Percentiles rank a stretch among this genome's conserved stretches.
Conservation (phyloP, 2,888 invertebrate genomes). For the Mesopsocus fuscifrons region DNA sequence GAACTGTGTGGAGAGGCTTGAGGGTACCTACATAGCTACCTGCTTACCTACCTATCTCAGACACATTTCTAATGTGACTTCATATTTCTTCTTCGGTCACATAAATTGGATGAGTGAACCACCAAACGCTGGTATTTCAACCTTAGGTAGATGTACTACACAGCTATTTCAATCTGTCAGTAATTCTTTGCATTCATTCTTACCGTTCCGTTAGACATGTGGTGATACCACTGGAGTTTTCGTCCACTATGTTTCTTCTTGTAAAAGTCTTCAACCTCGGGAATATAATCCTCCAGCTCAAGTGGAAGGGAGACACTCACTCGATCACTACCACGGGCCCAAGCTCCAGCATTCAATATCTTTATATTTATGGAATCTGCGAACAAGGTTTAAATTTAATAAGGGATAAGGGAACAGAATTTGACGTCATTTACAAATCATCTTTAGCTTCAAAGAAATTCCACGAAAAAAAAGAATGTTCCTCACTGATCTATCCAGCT, state of each 20-base stretch:
- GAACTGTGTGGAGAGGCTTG: too few relatives aligned
- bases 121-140: too few relatives aligned
- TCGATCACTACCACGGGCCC: slow-evolving; percentile 89
- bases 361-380: slow-evolving; percentile 91
- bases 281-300: slow-evolving; percentile 96
- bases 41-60: too few relatives aligned
- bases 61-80: too few relatives aligned
- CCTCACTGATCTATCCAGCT: neutral
- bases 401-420: too few relatives aligned
- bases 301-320: slow-evolving; percentile 91
- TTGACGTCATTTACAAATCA: slow-evolving; percentile 4
- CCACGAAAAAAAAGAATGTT: neutral
- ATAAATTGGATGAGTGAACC: too few relatives aligned
- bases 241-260: slow-evolving; percentile 93
- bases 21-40: too few relatives aligned
- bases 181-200: too few relatives aligned
- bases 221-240: slow-evolving; percentile 97
- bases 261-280: slow-evolving; percentile 98
- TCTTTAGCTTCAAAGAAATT: too few relatives aligned
- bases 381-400: slow-evolving; percentile 20
- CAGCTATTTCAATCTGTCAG: too few relatives aligned
- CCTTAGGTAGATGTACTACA: too few relatives aligned
- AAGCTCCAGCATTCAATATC: slow-evolving; percentile 95
- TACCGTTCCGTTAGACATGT: slow-evolving; percentile 96
- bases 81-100: too few relatives aligned